Evolutionary conservation across 2,113 vertebrate species (phyloP), one percentile per base, ranked within the genome.

Genomic region (Pseudolaguvia tuberculata): DNA sequence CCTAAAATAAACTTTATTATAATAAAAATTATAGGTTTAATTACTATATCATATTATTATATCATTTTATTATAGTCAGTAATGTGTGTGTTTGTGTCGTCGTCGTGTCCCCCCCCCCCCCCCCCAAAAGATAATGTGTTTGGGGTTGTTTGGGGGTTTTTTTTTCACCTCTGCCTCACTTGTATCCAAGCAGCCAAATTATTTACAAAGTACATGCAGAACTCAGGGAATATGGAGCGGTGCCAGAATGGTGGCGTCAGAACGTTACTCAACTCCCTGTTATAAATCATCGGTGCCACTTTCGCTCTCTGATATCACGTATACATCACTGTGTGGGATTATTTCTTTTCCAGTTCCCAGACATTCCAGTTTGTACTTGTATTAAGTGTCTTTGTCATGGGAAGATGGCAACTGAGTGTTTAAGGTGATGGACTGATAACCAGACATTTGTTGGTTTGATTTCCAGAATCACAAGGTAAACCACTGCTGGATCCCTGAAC

Each of bases 231-330:
- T 12, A 13, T 15, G 39, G 47, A 52, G 9, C 8, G 39, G 14
- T 27, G 47, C 62, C 25, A 47, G 27, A 67, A n/a, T 39, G 18
- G 23, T 57, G 62, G 23, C 21, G 39, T 68, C 52, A 58, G 39
- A 48, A 18, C 21, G 39, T 67, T 27, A 48, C 73, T 57, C 23
- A 21, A 45, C 51, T 48, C 23, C 39, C 53, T 58, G 23, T 50
- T 75, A 31, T 57, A 58, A 75, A 75, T 67, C 51, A 75, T 42
- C 39, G 48, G 50, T 74, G 21, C 21, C 70, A 11, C 10, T n/a
- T 51, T 27, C 39, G 17, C 25, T 10, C 17, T 57, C 52, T 23
- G 25, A 15, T 31, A 12, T 12, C 35, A 45, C 4, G 35, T 29
- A 66, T 55, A 5, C 29, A n/a, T 18, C 35, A 18, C 18, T 67